Evolutionary conservation across 1,140 invertebrate species (phyloP), one percentile per base, ranked within the genome.

Genomic region (Chironomus tepperi): DNA sequence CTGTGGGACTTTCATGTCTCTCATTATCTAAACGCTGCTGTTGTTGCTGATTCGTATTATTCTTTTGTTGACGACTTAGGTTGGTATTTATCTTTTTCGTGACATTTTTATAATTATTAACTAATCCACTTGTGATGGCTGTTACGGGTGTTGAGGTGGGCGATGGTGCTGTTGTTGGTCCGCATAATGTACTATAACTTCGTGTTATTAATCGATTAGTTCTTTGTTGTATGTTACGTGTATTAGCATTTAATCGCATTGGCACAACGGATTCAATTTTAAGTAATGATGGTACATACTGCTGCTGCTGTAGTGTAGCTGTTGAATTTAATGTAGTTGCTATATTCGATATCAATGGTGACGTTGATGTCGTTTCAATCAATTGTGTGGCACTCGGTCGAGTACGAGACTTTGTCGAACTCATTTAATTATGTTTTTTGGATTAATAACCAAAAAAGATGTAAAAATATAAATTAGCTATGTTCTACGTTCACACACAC

Each of bases 181-280:
- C 77, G 77, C 8, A 75, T 76, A 86, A 80, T 70, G 85, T 86
- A 79, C 84, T 87, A 75, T 85, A 85, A 21, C 86, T 85, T 77
- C 85, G 83, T 76, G 85, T 85, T 75, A 83, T 80, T 78, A 83
- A 78, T 78, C 86, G 84, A 75, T 83, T 79, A 76, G 83, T 79
- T 77, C 83, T 76, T 75, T 82, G 79, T 76, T 79, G 79, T 18
- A 8, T 16, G 5, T 70, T 70, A 7, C 65, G 16, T 18, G 16
- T 70, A 34, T 34, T 34, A 19, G 19, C 19, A 19, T 70, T 70
- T 9, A 70, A 18, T 77, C 81, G 78, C 78, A 83, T 82, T 77
- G 87, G 87, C 79, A 88, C 82, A 74, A 86, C 86, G 76, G 87
- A 85, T 78, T 84, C 85, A 77, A 88, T 87, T 75, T 86, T 87